Conservation (phyloP, 2,888 invertebrate genomes). For the Chloroclysta siterata region DNA sequence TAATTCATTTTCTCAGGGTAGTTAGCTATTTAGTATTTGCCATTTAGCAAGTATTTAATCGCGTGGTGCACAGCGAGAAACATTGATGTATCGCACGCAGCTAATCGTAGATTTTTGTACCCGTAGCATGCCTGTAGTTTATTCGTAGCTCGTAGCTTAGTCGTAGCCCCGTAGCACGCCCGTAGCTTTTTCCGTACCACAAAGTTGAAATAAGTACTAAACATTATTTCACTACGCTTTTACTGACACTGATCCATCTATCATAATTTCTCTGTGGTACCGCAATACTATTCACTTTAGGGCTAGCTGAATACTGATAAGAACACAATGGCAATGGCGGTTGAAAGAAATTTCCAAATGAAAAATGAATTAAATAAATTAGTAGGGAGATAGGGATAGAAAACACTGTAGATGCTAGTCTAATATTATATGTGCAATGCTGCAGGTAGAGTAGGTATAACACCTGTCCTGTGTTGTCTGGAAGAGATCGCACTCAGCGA, state of each 20-base stretch:
- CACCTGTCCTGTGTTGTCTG: too few species aligned
- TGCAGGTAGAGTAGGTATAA: too few species aligned
- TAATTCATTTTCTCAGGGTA: too few species aligned
- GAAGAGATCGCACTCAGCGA: too few species aligned
- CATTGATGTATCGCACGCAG: background rate
- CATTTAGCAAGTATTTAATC: too few species aligned
- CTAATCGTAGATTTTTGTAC: slow-evolving; percentile 4
- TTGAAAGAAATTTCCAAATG: slow-evolving; percentile 53
- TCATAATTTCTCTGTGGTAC: slow-evolving; percentile 20
- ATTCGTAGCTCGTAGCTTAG: slow-evolving; percentile 16
- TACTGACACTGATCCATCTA: slow-evolving; percentile 32
- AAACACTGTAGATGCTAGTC: background rate
- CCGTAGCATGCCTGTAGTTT: slow-evolving; percentile 2
- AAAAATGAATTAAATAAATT: slow-evolving; percentile 43
- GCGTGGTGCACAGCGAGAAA: background rate
- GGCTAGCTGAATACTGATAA: slow-evolving; percentile 63
- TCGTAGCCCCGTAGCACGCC: slow-evolving; percentile 9
- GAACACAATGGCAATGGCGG: slow-evolving; percentile 60
- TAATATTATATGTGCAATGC: background rate
- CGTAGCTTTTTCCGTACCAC: slow-evolving; percentile 3
- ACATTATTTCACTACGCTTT: slow-evolving; percentile 1
- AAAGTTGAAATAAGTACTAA: background rate
- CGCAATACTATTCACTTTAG: slow-evolving; percentile 51
- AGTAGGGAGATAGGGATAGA: background rate
- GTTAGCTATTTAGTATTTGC: too few species aligned